Base-by-base conservation (phyloP, 1,140 invertebrate genomes). In the Cyrtorhinus lividipennis region DNA sequence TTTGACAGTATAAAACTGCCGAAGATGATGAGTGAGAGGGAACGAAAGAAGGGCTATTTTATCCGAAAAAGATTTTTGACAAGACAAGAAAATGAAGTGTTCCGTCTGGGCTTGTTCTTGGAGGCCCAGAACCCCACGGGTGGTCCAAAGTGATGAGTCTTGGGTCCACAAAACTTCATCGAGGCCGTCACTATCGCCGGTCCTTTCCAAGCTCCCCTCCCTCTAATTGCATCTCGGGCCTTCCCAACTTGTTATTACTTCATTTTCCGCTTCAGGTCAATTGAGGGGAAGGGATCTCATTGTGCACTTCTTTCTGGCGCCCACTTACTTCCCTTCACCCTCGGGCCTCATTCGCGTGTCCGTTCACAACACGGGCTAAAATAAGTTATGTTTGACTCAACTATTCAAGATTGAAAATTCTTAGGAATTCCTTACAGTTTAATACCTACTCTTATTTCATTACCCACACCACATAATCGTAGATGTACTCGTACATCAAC, bases 211-310 rank as follows among this genome's bases (percentile, higher is more conserved):
- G 3, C 3, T 3, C 20, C 20, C 48, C 48, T 53, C 48, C 60
- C 48, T 61, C 60, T 61, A 30, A 45, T 44, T 61, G 27, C 44
- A 30, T 61, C 60, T 61, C 60, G 45, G 23, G 24, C 18, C 44
- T 44, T 61, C 24, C 22, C 60, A 18, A 18, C 44, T 44, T 61
- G 27, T 61, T 44, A 22, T 44, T 61, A 30, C 24, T 44, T 61
- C 60, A 45, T 44, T 46, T 44, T 61, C 60, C 44, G 27, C 44
- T 44, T 61, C 60, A 61, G 44, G 44, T 45, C 26, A 44, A 61
- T 61, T 61, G 59, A 45, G n/a, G 26, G 20, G 58, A 60, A 38
- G 60, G 44, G 60, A 61, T 61, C 30, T 61, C 20, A n/a, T 61
- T n/a, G 27, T 46, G 60, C 60, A 26, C 27, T 46, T 25, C 44